Conservation (phyloP, 2,888 invertebrate species). For the Orthosia cruda region DNA sequence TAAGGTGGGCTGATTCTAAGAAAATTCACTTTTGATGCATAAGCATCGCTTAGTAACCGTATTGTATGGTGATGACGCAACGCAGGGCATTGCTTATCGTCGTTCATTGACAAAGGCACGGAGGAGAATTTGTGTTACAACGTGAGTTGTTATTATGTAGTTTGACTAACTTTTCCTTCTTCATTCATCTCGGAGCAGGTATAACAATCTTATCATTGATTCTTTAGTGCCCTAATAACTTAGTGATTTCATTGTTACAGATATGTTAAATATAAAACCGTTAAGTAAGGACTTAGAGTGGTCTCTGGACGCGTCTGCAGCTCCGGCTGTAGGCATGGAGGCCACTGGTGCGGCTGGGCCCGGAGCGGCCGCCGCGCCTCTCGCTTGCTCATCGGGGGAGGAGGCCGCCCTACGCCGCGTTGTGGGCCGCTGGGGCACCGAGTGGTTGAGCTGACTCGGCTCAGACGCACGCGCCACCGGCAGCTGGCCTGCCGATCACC, state of each 20-base stretch:
- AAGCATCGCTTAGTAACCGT: conserved; percentile 18
- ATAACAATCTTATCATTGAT: background rate
- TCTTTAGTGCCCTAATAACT: background rate
- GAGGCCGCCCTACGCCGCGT: conserved; percentile 89
- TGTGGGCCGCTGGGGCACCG: conserved; percentile 97
- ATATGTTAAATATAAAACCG: conserved; percentile 91
- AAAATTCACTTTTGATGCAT: background rate
- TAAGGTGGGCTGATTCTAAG: background rate
- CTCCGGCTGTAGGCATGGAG: conserved; percentile 84
- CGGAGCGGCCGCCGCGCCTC: conserved; percentile 77
- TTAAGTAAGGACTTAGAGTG: conserved; percentile 90
- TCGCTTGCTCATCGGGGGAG: conserved; percentile 86
- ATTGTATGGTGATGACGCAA: conserved; percentile 35
- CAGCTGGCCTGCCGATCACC: conserved; percentile 89
- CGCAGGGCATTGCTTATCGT: background rate
- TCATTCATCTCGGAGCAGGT: background rate
- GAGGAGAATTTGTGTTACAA: background rate
- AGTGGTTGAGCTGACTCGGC: conserved; percentile 99
- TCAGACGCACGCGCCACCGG: conserved; percentile 79
- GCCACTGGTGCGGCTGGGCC: conserved; percentile 83
- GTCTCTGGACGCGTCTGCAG: conserved; percentile 85
- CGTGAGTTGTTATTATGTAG: background rate
- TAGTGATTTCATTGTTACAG: conserved; percentile 72
- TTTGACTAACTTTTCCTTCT: too few relatives aligned
- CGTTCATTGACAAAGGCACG: conserved; percentile 22